Percentiles rank a stretch among this genome's conserved stretches.
phyloP scores from a whole-genome alignment of 1,140 invertebrate genomes.

The Melanaphis sacchari region DNA sequence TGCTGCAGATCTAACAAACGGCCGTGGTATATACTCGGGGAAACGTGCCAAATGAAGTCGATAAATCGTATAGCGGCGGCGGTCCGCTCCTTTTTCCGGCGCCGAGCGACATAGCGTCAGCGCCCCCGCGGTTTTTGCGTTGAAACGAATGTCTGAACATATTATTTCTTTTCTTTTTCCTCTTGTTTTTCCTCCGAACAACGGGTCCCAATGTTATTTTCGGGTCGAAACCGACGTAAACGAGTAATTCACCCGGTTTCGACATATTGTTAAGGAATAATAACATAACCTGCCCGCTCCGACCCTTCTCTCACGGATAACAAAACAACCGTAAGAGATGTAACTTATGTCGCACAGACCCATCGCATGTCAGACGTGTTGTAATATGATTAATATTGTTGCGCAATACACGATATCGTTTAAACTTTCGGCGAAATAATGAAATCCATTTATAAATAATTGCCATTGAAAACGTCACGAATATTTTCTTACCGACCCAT shows the following conservation, averaged over 20 bases:
- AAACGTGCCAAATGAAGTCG: slow-evolving; percentile 43
- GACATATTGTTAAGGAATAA: neutral
- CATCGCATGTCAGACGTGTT: neutral
- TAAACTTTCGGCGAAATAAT: neutral
- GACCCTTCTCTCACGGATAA: neutral
- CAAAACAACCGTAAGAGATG: neutral
- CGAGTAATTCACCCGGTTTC: neutral
- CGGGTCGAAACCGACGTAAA: neutral
- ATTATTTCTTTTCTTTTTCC: neutral
- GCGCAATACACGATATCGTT: neutral
- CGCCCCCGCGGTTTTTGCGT: slow-evolving; percentile 19
- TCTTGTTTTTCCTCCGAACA: neutral
- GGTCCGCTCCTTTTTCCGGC: neutral
- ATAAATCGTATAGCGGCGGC: slow-evolving; percentile 17
- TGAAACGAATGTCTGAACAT: slow-evolving; percentile 7
- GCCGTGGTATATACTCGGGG: neutral
- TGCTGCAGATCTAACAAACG: slow-evolving; percentile 20
- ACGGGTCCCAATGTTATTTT: neutral
- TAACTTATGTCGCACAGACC: neutral
- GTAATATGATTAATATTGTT: slow-evolving; percentile 10
- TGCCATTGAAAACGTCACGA: neutral
- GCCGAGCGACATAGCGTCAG: neutral
- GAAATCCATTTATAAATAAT: slow-evolving; percentile 3
- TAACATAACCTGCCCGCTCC: neutral
- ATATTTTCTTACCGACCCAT: neutral